phyloP scores from a whole-genome alignment of 2,888 invertebrate species.

The Coenonympha glycerion region DNA sequence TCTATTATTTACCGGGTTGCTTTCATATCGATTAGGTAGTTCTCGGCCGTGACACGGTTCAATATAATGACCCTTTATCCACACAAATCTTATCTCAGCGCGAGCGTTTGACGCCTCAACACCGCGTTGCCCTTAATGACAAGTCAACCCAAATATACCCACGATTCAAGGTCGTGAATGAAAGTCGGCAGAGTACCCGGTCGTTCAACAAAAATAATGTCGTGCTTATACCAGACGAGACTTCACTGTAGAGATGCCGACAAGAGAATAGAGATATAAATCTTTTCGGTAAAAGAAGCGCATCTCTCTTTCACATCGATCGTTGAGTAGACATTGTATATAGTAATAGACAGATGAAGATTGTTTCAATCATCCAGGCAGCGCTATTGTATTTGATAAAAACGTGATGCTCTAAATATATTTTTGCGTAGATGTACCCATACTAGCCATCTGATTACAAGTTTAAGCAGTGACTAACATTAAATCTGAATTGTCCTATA shows the following conservation, averaged over 20 bases:
- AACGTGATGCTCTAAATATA: too few relatives aligned
- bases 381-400: too few relatives aligned
- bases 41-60: neutral
- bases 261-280: neutral
- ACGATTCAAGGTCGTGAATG: constrained; percentile 24
- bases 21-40: neutral
- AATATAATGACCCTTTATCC: neutral
- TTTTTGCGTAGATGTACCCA: too few relatives aligned
- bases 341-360: neutral
- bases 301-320: neutral
- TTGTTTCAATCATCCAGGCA: too few relatives aligned
- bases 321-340: too few relatives aligned
- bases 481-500: too few relatives aligned
- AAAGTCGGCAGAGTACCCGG: constrained; percentile 36
- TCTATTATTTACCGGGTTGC: neutral
- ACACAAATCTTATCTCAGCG: neutral
- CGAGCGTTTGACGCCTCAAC: neutral
- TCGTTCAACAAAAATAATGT: constrained; percentile 36
- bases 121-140: constrained; percentile 1
- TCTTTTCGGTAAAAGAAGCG: neutral
- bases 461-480: too few relatives aligned
- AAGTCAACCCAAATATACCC: constrained; percentile 1
- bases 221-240: constrained; percentile 41
- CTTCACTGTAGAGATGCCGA: constrained; percentile 17
- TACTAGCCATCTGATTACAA: too few relatives aligned